phyloP scores from a whole-genome alignment of 2,113 vertebrate genomes.

The Xiphias gladius region DNA sequence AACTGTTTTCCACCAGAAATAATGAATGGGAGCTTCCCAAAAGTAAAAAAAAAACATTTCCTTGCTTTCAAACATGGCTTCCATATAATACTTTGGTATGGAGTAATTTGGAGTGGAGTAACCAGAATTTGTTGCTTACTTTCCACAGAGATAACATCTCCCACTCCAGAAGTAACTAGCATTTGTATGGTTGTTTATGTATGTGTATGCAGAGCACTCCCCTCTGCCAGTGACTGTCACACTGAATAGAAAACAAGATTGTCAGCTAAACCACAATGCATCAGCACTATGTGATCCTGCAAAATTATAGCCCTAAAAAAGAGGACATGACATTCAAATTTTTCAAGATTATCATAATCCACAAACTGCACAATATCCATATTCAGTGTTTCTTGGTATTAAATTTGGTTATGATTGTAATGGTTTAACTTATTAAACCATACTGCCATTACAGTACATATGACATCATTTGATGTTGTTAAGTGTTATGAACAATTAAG shows the following conservation, averaged over 20 bases:
- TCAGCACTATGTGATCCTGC: conserved; percentile 13
- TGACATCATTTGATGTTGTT: too few species aligned
- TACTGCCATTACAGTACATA: too few species aligned
- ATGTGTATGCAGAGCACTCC: background rate
- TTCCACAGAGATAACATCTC: background rate
- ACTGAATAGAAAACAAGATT: conserved; percentile 1
- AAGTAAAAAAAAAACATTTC: too few species aligned
- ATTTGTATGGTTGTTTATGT: background rate
- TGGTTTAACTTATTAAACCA: too few species aligned
- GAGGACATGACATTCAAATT: background rate
- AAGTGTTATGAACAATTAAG: too few species aligned
- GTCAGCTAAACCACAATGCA: conserved; percentile 18
- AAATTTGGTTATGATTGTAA: background rate
- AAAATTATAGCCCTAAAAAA: background rate
- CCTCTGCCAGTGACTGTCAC: conserved; percentile 8
- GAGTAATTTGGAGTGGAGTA: background rate
- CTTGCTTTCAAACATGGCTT: background rate
- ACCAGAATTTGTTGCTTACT: conserved; percentile 19
- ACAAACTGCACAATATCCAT: background rate
- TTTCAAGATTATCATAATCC: background rate
- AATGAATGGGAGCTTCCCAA: background rate
- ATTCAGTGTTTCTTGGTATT: background rate
- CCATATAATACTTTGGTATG: background rate
- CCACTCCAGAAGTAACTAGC: background rate
- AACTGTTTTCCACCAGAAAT: background rate